These are phyloP conservation scores for Limnephilus auricula DNA, from an alignment of 2,888 invertebrate species.

Conservation along the genomic window DNA sequence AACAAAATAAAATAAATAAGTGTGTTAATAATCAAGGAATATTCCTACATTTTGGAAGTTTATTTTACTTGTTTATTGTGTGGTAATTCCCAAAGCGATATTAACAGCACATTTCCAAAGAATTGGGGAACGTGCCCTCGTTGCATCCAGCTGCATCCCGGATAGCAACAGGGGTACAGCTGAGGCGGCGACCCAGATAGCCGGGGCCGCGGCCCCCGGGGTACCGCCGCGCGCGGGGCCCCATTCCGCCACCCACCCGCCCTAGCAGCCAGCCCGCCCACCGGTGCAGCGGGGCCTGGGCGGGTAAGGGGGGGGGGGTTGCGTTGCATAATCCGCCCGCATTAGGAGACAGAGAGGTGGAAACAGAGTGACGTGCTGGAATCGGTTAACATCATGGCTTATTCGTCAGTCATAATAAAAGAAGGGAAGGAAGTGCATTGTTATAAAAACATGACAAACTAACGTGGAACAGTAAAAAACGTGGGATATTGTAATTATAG, in stretches of 20 bases:
- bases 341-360: not conserved
- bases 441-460: too few species aligned
- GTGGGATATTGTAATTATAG: too few species aligned
- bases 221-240: not conserved
- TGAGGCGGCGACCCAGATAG: not conserved
- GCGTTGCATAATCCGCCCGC: conserved; percentile 14
- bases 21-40: not conserved
- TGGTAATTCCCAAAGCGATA: not conserved
- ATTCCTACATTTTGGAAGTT: not conserved
- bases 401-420: too few species aligned
- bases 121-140: not conserved
- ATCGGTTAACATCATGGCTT: not conserved
- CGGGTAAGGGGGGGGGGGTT: not conserved
- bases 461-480: too few species aligned
- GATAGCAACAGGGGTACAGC: conserved; percentile 16
- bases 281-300: not conserved
- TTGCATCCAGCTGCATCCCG: conserved; percentile 19
- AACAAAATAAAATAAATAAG: not conserved
- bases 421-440: too few species aligned
- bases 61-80: not conserved
- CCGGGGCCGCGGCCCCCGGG: not conserved
- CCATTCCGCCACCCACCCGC: not conserved
- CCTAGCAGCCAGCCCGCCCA: too few species aligned
- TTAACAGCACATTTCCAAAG: not conserved
- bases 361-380: not conserved